These are phyloP conservation scores for Hymenopus coronatus DNA, from an alignment of 2,888 invertebrate genomes.

Conservation along the genomic window DNA sequence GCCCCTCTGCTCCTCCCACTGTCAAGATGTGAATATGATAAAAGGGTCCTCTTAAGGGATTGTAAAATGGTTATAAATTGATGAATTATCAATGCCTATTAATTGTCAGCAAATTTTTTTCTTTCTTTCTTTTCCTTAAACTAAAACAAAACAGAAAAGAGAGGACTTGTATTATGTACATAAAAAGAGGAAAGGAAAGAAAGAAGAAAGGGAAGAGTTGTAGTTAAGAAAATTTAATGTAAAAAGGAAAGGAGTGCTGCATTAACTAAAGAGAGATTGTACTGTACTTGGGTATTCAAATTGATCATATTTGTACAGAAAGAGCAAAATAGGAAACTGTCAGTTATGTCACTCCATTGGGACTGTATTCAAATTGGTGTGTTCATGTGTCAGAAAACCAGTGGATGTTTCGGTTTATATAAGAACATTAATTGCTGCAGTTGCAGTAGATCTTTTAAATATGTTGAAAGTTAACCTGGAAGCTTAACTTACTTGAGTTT, in stretches of 20 bases:
- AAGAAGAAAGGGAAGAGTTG: background rate
- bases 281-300: background rate
- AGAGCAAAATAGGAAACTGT: background rate
- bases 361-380: background rate
- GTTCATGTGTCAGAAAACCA: background rate
- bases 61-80: background rate
- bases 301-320: background rate
- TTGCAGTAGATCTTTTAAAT: background rate
- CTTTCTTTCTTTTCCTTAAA: background rate
- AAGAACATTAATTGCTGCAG: background rate
- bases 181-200: background rate
- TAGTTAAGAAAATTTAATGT: background rate
- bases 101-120: background rate
- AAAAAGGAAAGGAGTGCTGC: background rate
- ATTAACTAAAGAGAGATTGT: background rate
- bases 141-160: background rate
- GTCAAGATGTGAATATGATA: background rate
- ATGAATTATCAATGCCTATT: background rate
- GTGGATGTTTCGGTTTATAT: background rate
- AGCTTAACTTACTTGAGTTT: background rate
- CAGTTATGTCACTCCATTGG: background rate
- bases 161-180: background rate
- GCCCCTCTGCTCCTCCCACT: background rate
- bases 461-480: background rate
- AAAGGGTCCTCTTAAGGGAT: background rate